Evolutionary conservation across 2,113 vertebrate species (phyloP), one percentile per base, ranked within the genome.

Genomic region (Poecile atricapillus): DNA sequence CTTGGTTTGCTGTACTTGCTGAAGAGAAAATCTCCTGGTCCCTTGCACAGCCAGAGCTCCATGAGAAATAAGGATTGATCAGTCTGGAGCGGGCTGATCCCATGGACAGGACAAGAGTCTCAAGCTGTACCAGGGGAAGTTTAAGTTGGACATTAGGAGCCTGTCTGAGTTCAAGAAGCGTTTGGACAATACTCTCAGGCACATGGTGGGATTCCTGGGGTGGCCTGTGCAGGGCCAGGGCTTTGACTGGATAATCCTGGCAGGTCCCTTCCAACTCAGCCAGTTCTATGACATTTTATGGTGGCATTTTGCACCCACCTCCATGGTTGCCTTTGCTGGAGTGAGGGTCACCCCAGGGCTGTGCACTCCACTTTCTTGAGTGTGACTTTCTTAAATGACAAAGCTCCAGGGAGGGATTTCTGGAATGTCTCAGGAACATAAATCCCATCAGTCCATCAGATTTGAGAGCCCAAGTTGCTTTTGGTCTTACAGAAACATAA

Each of bases 11-110:
- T 83, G 56, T 41, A 39, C 16, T 59, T 84, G 41, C 16, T n/a
- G 14, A 47, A 71, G 21, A 90, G 27, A 56, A 82, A 59, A 67
- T 12, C 12, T 21, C 7, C 27, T 1, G 0, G 10, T 59, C 24
- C n/a, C 53, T 82, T 28, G 52, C 33, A 50, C 11, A 27, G 12
- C 7, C 44, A 43, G 37, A 58, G 21, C 17, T 75, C 56, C 47
- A 4, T 13, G 30, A 53, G 43, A 13, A 84, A 9, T 3, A 30
- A 39, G 50, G 10, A 35, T 22, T 63, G 52, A 31, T 75, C 11
- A 11, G 3, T 8, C 0, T 8, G 59, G 31, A 44, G 9, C 0
- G 9, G 18, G 8, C 33, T 20, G 52, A 59, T 65, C 37, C 44
- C 31, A 15, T 2, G 0, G 1, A 28, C 33, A 58, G 11, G 17